Conservation (phyloP, 2,888 invertebrate species). For the Sialis lutaria region DNA sequence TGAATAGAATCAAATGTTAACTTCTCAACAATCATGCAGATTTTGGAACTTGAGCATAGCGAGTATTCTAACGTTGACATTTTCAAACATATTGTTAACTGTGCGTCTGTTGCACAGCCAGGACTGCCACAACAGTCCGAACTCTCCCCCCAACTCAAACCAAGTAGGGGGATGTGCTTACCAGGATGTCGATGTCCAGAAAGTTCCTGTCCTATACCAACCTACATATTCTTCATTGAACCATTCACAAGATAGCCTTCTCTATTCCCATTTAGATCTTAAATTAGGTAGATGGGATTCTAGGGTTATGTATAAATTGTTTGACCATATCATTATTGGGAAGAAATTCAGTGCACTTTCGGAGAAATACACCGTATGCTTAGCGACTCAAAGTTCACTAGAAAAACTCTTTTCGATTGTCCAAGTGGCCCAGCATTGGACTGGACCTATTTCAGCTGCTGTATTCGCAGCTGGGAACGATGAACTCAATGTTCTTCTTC, state of each 20-base stretch:
- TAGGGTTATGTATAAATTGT: slow-evolving; percentile 47
- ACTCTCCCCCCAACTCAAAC: not conserved
- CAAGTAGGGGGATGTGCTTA: not conserved
- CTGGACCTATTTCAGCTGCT: slow-evolving; percentile 70
- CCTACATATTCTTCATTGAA: not conserved
- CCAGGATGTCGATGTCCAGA: not conserved
- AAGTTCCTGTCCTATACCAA: not conserved
- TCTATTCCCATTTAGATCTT: slow-evolving; percentile 41
- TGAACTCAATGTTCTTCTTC: slow-evolving; percentile 53
- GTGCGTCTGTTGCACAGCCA: slow-evolving; percentile 33
- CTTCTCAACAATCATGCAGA: slow-evolving; percentile 28
- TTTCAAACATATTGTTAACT: slow-evolving; percentile 43
- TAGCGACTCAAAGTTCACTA: slow-evolving; percentile 75
- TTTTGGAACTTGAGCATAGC: slow-evolving; percentile 51
- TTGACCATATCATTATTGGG: slow-evolving; percentile 55
- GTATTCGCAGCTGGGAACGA: slow-evolving; percentile 63
- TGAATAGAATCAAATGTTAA: not conserved
- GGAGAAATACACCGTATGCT: slow-evolving; percentile 40
- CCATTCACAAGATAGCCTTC: slow-evolving; percentile 12
- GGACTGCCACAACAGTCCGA: slow-evolving; percentile 21
- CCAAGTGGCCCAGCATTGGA: slow-evolving; percentile 67
- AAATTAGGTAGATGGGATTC: slow-evolving; percentile 60
- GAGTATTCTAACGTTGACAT: slow-evolving; percentile 42
- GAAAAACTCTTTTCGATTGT: slow-evolving; percentile 64
- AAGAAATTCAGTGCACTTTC: slow-evolving; percentile 42